Conservation (phyloP, 2,888 invertebrate genomes). For the Leptinotarsa tumamoca region DNA sequence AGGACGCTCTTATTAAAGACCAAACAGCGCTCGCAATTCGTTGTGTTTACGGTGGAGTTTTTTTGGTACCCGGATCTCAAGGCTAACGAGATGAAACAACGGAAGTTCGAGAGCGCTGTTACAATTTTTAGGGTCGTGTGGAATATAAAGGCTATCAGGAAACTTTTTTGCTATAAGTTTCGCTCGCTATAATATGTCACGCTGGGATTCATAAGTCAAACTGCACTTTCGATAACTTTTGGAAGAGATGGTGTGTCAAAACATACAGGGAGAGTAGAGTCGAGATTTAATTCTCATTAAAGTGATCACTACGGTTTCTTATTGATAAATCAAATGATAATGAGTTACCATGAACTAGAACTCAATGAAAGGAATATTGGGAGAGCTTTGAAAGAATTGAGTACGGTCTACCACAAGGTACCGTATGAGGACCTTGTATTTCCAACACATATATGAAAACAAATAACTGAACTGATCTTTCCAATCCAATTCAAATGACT, state of each 20-base stretch:
- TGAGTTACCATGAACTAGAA: no score
- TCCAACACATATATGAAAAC: no score
- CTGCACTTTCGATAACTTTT: neutral
- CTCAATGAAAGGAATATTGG: no score
- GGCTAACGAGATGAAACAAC: neutral
- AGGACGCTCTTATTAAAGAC: conserved; percentile 7
- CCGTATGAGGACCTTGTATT: no score
- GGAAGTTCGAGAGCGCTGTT: conserved; percentile 16
- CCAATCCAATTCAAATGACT: no score
- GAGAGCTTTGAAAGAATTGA: no score
- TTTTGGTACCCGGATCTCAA: neutral
- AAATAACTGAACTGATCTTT: no score
- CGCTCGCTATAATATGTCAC: neutral
- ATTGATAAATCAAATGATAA: no score
- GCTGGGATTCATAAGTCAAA: neutral
- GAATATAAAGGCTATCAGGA: conserved; percentile 1
- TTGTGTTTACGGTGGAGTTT: conserved; percentile 14
- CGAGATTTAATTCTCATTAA: no score
- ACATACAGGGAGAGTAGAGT: no score
- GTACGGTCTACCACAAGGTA: no score
- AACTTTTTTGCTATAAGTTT: neutral
- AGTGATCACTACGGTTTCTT: no score
- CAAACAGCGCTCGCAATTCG: conserved; percentile 19
- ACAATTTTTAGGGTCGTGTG: neutral
- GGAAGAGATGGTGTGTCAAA: neutral